Base-by-base conservation (phyloP, 2,888 invertebrate genomes). In the Phanerotoma sp. region DNA sequence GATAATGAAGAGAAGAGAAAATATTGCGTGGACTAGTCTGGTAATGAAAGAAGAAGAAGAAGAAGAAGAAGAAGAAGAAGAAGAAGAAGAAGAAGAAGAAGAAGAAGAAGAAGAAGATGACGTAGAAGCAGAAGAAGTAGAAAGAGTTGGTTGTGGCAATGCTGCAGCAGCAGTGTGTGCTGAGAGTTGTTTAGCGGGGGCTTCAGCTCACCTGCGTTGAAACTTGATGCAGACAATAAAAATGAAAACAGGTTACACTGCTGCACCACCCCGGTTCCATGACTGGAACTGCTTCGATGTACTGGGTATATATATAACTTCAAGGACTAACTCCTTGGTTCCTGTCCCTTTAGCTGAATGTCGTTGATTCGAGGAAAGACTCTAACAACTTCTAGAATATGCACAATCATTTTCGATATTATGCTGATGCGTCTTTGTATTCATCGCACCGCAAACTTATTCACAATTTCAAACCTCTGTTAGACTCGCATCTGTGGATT, bases 221-320 rank as follows among this genome's bases (percentile, higher is more conserved):
- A 73, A 74, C 73, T 67, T 69, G 74, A 73, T 67, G 69, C 68
- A 62, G 66, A 67, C 69, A 69, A 74, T 73, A 74, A 74, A 74
- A 74, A 74, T 72, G 69, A 70, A 71, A 74, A 74, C 74, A 74
- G 74, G 74, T 74, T 74, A 71, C 71, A 56, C 58, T 52, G 47
- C 56, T 51, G 56, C 62, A 57, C 56, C n/a, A n/a, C n/a, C n/a
- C 58, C 57, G 50, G 37, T 33, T 21, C 18, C 48, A 38, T 28
- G 32, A 35, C 42, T 28, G 33, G 45, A 51, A 41, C 21, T 44
- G 21, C 51, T 51, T 21, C 42, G 25, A 25, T 7, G 15, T 9
- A 18, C 11, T 22, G 32, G 41, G 25, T 53, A 52, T 40, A 25
- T 18, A 45, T 46, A 48, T 25, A 22, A 1, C 25, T 25, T 25